Evolutionary conservation across 35 echinoderm and acorn worm genomes (phyloP), one percentile per base, ranked within the genome.

Genomic region (Chiridota heheva): DNA sequence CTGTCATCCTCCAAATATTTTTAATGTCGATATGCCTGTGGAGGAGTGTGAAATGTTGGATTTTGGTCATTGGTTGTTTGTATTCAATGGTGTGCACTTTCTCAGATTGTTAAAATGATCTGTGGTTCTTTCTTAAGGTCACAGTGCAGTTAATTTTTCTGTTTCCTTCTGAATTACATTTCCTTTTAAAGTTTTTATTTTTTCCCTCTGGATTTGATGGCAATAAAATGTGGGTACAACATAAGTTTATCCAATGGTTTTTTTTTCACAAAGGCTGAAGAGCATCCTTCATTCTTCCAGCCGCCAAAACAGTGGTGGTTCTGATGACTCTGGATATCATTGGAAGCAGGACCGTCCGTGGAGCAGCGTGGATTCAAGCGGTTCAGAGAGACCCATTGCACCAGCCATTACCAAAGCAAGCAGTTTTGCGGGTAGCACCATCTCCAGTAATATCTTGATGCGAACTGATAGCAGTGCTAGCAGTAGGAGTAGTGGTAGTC

Each of bases 361-460:
- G 95, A 98, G 95, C 48, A 98, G 95, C 28, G 95, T 98, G 44
- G 95, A 98, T 48, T 92, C 89, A 1, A 98, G 95, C 47, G 95
- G 95, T 0, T 98, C 95, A 7, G 95, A 98, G 44, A 55, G 87
- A 43, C 95, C 89, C 2, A 73, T 78, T 25, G 82, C 88, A 8
- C 84, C 95, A 33, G 89, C 81, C n/a, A 86, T 98, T 38, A 98
- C 89, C 49, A 98, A 98, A 53, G 95, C 95, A 17, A 98, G 95
- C 71, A 98, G 95, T 57, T 98, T 98, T 58, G 95, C 88, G 24
- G 95, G 95, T 6, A 69, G 69, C 36, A 79, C 84, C 24, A 84
- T 89, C 27, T 81, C 80, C 51, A 87, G 60, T 46, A 90, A 86
- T 60, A 81, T 88, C 2, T 77, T 98, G 33, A 91, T 92, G 80